Evolutionary conservation across 2,888 invertebrate genomes (phyloP).

Genomic region (Conomelus anceps): DNA sequence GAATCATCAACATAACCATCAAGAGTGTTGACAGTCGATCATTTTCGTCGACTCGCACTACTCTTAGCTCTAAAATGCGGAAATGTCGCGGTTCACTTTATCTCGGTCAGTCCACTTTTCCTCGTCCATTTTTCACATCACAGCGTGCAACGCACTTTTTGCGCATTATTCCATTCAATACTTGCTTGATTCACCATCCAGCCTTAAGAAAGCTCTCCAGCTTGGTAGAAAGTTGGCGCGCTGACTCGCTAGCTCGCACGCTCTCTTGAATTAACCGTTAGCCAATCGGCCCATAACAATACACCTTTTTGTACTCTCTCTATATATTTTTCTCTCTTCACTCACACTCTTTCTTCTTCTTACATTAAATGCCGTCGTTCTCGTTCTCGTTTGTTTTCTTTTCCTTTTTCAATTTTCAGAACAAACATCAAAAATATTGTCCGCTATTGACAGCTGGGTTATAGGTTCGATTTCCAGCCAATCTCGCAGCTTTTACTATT

Average conservation of each 20-base stretch:
- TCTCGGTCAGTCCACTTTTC: background rate
- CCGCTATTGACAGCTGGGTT: background rate
- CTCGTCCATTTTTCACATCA: background rate
- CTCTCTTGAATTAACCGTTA: background rate
- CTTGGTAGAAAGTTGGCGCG: background rate
- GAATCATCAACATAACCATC: too few relatives aligned
- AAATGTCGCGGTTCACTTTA: background rate
- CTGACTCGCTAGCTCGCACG: background rate
- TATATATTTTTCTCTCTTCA: background rate
- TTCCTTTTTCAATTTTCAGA: background rate
- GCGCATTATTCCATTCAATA: too few relatives aligned
- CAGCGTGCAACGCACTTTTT: background rate
- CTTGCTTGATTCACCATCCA: background rate
- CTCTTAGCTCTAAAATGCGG: background rate
- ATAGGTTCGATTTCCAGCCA: background rate
- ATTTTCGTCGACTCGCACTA: background rate
- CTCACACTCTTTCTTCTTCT: background rate
- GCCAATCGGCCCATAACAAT: background rate
- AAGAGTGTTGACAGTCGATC: too few relatives aligned
- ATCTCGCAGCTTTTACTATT: conserved; percentile 14
- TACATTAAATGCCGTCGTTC: background rate
- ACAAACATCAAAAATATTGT: background rate
- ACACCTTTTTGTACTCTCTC: background rate
- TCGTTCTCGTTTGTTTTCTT: background rate
- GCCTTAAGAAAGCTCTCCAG: background rate